These are phyloP conservation scores for Trachymyrmex septentrionalis DNA, from an alignment of 1,140 invertebrate genomes.

Conservation along the genomic window DNA sequence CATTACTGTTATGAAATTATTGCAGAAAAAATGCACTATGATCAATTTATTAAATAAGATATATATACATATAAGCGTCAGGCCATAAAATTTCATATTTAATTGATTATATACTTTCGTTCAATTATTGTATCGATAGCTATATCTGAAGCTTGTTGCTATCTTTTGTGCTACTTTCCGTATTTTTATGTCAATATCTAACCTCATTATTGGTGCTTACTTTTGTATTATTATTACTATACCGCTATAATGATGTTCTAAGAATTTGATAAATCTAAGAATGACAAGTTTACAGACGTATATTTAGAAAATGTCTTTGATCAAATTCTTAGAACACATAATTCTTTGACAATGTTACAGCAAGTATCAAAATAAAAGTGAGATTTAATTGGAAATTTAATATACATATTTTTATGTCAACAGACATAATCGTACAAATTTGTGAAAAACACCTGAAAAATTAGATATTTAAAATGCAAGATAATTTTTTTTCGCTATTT, in stretches of 20 bases:
- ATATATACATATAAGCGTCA: not conserved
- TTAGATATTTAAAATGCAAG: not conserved
- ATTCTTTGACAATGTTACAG: not conserved
- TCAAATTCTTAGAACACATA: not conserved
- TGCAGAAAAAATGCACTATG: not conserved
- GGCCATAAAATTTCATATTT: not conserved
- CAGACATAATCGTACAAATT: not conserved
- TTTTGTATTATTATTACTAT: slow-evolving; percentile 21
- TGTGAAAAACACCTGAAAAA: not conserved
- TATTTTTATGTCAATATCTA: slow-evolving; percentile 20
- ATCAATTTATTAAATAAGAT: not conserved
- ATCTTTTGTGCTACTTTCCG: not conserved
- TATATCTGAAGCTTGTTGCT: not conserved
- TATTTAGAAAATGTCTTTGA: too few species aligned
- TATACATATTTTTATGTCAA: not conserved
- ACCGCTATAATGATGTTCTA: not conserved
- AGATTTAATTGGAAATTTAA: not conserved
- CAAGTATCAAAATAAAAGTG: not conserved
- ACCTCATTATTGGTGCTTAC: slow-evolving; percentile 13
- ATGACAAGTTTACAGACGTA: too few species aligned
- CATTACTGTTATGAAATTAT: not conserved
- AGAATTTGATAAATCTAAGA: slow-evolving; percentile 8
- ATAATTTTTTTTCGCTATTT: not conserved
- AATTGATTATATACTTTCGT: slow-evolving; percentile 12
- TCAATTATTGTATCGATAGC: not conserved